phyloP scores from a whole-genome alignment of 2,797 vertebrate genomes.

The Gymnocypris eckloni region DNA sequence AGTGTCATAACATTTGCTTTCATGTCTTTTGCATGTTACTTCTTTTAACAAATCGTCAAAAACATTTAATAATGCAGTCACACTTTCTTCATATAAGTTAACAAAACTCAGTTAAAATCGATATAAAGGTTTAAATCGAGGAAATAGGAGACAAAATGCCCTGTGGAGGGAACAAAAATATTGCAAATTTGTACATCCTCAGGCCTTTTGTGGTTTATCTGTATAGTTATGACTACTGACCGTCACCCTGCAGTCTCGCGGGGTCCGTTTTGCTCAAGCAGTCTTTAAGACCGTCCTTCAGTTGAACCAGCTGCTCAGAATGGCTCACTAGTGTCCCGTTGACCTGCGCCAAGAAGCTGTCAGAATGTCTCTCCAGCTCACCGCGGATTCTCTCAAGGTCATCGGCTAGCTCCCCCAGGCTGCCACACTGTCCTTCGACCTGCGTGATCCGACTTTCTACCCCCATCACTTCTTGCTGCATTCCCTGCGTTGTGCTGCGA shows the following conservation, averaged over 20 bases:
- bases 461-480: constrained; percentile 84
- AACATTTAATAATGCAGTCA: constrained; percentile 75
- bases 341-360: constrained; percentile 85
- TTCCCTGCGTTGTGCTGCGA: constrained; percentile 79
- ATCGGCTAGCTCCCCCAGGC: constrained; percentile 79
- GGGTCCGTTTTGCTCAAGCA: constrained; percentile 78
- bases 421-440: constrained; percentile 85
- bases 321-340: constrained; percentile 85
- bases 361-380: constrained; percentile 84
- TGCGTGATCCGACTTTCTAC: constrained; percentile 86
- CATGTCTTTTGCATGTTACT: constrained; percentile 63
- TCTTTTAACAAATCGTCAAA: constrained; percentile 55
- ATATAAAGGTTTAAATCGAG: constrained; percentile 53
- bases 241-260: constrained; percentile 70
- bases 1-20: constrained; percentile 69
- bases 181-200: constrained; percentile 69
- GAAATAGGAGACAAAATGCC: constrained; percentile 70
- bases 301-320: constrained; percentile 85
- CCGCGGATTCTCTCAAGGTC: constrained; percentile 83
- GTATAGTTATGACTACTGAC: constrained; percentile 72
- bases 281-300: constrained; percentile 86
- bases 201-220: constrained; percentile 57
- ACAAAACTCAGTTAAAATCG: constrained; percentile 65
- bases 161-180: constrained; percentile 68
- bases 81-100: constrained; percentile 84